phyloP scores from a whole-genome alignment of 64 coral and sea anemone genomes.

The Acropora tenuis region DNA sequence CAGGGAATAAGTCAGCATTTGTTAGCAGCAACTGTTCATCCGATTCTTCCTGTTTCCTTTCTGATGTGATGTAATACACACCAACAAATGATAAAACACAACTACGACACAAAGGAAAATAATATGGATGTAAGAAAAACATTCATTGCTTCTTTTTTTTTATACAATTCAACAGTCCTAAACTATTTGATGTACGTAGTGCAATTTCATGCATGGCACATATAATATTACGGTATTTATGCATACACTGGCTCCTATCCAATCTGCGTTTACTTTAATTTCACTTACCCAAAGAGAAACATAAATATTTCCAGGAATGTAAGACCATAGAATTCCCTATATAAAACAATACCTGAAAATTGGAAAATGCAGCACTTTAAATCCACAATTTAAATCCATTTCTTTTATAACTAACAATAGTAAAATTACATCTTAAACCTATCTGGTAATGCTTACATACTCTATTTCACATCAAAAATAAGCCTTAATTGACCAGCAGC shows the following conservation, averaged over 20 bases:
- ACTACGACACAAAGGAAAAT: constrained; percentile 31
- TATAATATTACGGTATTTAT: too few species aligned
- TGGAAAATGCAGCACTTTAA: background rate
- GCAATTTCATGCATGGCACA: too few species aligned
- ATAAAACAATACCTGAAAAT: constrained; percentile 96
- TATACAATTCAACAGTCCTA: background rate
- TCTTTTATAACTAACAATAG: too few species aligned
- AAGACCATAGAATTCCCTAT: constrained; percentile 99
- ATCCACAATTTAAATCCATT: background rate
- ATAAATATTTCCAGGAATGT: constrained; percentile 99
- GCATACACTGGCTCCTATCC: too few species aligned
- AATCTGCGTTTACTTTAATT: background rate
- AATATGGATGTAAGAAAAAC: too few species aligned
- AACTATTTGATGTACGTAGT: too few species aligned
- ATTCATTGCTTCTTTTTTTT: background rate
- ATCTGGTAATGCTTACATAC: too few species aligned
- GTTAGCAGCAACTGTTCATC: constrained; percentile 77
- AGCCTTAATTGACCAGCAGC: too few species aligned
- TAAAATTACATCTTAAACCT: too few species aligned
- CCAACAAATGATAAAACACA: constrained; percentile 98
- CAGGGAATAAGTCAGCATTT: constrained; percentile 91
- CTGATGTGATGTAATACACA: constrained; percentile 94
- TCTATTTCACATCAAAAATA: too few species aligned
- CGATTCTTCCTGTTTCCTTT: constrained; percentile 73
- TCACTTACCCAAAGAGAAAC: constrained; percentile 99